Evolutionary conservation across 1,140 invertebrate genomes (phyloP).

Genomic region (Ostrea edulis): DNA sequence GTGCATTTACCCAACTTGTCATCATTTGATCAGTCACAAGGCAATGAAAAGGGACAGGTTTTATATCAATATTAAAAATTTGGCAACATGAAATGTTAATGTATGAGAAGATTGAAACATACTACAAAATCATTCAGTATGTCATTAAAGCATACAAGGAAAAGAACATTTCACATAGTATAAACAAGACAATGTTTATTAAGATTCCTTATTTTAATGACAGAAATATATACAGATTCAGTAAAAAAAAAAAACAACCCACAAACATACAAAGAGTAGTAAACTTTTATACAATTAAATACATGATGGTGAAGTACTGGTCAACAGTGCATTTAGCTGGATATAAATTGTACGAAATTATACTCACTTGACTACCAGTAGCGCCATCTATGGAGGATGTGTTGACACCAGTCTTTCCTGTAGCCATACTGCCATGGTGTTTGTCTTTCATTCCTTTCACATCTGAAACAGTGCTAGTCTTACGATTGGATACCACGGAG

Average conservation of each 20-base stretch:
- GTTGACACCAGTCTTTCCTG: conserved; percentile 67
- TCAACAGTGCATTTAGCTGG: no score
- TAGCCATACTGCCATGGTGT: conserved; percentile 66
- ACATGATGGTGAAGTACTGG: no score
- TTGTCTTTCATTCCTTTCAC: conserved; percentile 71
- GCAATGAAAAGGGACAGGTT: background rate
- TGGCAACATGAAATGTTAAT: background rate
- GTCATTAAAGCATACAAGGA: no score
- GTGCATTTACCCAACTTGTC: background rate
- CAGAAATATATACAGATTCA: background rate
- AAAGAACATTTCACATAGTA: background rate
- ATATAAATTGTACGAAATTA: no score
- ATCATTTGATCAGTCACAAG: background rate
- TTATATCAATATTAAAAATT: background rate
- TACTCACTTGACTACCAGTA: conserved; percentile 74
- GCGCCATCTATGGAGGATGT: conserved; percentile 73
- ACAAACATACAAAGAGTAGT: background rate
- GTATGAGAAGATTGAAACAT: conserved; percentile 12
- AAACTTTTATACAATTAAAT: no score
- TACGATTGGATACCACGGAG: conserved; percentile 74
- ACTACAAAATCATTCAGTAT: background rate
- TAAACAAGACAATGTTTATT: background rate
- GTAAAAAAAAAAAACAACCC: no score
- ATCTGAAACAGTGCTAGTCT: conserved; percentile 75
- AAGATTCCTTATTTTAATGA: background rate